Base-by-base conservation (phyloP, 2,113 vertebrate species). In the Oncorhynchus gorbuscha region DNA sequence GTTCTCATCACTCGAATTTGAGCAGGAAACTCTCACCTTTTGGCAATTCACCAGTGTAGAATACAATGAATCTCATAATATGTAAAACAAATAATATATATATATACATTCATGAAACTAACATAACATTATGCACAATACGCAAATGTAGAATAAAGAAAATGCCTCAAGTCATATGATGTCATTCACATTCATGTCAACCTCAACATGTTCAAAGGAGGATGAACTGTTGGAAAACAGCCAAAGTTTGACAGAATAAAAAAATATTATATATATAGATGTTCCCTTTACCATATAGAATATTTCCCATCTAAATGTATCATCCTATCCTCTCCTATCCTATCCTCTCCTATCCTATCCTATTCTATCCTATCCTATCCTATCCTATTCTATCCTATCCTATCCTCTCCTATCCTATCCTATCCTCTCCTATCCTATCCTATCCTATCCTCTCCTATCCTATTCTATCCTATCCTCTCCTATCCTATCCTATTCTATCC, bases 1-100 rank as follows among this genome's bases (percentile, higher is more conserved):
- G 86, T 85, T 79, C 55, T 68, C 61, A 69, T 51, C 77, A 84
- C 70, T 82, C 72, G 73, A 85, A 81, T 88, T 79, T 82, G 65
- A 87, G 39, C 79, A 72, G 73, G 75, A 73, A 66, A 68, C 67
- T 76, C 76, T 85, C 66, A 77, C 26, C 67, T 28, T 67, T 22
- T 76, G 79, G 81, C 70, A 81, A 79, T 51, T 66, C 75, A 76
- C 68, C 77, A 49, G 24, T 11, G 67, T 68, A 30, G 8, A 11
- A 76, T 30, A 48, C 22, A 24, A 20, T 26, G 9, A 24, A 20
- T 22, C 14, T 14, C 51, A 18, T 55, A 24, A 55, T 55, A 24
- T 5, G 69, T 16, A 3, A 62, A 22, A 62, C 8, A n/a, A 8
- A 20, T 24, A 1, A 28, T 3, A 28, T 28, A 28, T 28, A 24